Base-by-base conservation (phyloP, 2,113 vertebrate species). In the Daboia siamensis region DNA sequence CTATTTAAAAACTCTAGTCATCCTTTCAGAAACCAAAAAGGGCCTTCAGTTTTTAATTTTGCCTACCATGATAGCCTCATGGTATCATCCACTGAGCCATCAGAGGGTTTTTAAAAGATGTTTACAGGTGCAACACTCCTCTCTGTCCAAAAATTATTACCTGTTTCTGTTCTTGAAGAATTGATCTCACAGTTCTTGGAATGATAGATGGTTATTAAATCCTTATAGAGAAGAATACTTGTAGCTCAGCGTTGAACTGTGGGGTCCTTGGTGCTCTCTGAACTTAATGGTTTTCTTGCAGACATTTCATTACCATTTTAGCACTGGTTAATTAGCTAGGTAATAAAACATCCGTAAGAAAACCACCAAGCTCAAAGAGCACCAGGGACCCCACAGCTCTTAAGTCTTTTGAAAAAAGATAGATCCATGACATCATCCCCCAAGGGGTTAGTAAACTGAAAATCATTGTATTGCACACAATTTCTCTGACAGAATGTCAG, bases 401-500 rank as follows among this genome's bases (percentile, higher is more conserved):
- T 29, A 7, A 3, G 9, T 57, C 24, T 91, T 85, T 46, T 54
- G 46, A 59, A 91, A 59, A 85, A 44, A 57, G 80, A 86, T 20
- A 26, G 6, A 3, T 74, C 21, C 7, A 51, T 64, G 23, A 33
- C 17, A 39, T 80, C n/a, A 69, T 69, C 17, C n/a, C 48, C 4
- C 7, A 85, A 54, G 15, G 54, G 20, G 21, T 86, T 86, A 59
- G 55, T 56, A 33, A 87, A 52, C n/a, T 39, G 46, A 52, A 61
- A 52, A 52, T 21, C 20, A 39, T 11, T 54, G 26, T 56, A 23
- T 39, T 87, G 21, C n/a, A n/a, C 69, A 11, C 44, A 26, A 15
- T 69, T 88, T 48, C 0, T 56, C 48, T 90, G 46, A 1, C n/a
- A 10, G 80, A 39, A 90, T 51, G 0, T 3, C 2, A 54, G 33